Base-by-base conservation (phyloP, 2,113 vertebrate species). In the Rhabdomys dilectus region DNA sequence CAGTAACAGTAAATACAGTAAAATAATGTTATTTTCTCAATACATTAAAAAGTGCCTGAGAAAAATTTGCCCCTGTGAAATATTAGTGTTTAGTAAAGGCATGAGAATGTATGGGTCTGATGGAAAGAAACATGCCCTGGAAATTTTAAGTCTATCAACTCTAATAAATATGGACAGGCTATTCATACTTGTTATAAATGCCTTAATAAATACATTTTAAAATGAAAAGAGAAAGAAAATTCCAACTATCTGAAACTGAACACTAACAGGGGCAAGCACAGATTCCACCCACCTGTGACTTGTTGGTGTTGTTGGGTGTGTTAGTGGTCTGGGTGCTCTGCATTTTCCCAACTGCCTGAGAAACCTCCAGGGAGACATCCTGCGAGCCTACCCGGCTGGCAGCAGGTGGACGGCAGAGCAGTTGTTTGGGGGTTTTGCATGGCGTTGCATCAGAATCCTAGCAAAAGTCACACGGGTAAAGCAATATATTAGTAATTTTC, bases 381-480 rank as follows among this genome's bases (percentile, higher is more conserved):
- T 99, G 99, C 58, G 97, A 97, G 42, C 97, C 99, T 76, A 97
- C 97, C 98, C 99, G 99, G 98, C 98, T 99, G 94, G 98, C 94
- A 22, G 98, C 96, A 93, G 99, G 94, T 29, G 98, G 99, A 66
- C 98, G 99, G 96, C 98, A 99, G 93, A 99, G 98, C 98, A 99
- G 99, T 88, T 99, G 99, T 97, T 99, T 99, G 34, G 99, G 99
- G 34, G 99, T 99, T 98, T 99, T 99, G 98, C 99, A 99, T 16
- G 99, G 99, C 89, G 99, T 99, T 90, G 99, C 99, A 68, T 99
- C 99, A 72, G 99, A 99, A 98, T 99, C 99, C 99, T 99, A 92
- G 97, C 73, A 97, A 97, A 98, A 98, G 98, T 93, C 76, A 97
- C 93, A 96, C 36, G 80, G 90, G 87, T 66, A 93, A 97, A 0